Conservation (phyloP, 2,888 invertebrate genomes). For the Altica lythri region DNA sequence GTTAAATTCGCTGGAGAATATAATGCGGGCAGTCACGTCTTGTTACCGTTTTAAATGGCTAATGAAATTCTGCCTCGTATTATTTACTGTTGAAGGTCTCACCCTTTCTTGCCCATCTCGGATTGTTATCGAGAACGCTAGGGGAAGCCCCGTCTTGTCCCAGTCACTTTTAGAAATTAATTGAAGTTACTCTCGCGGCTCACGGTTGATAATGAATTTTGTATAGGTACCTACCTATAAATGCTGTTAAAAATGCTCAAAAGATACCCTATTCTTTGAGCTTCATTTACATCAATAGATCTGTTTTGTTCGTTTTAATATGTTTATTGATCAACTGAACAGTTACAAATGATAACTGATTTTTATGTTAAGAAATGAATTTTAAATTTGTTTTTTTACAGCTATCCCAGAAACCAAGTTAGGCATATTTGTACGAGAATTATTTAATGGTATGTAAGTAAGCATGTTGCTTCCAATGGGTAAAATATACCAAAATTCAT, state of each 20-base stretch:
- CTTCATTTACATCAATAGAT: background rate
- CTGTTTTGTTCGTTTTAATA: background rate
- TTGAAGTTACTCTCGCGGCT: background rate
- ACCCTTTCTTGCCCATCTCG: constrained; percentile 1
- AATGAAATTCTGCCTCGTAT: constrained; percentile 9
- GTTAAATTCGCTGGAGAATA: constrained; percentile 6
- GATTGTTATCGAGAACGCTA: background rate
- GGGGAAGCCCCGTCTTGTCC: background rate
- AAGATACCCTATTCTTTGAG: background rate
- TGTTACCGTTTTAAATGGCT: constrained; percentile 19
- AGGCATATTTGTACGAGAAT: constrained; percentile 10
- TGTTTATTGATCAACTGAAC: too few relatives aligned
- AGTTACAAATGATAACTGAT: too few relatives aligned
- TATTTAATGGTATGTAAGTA: constrained; percentile 14
- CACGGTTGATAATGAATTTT: too few relatives aligned
- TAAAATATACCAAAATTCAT: background rate
- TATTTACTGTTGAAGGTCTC: constrained; percentile 8
- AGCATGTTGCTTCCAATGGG: constrained; percentile 1
- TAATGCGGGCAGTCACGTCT: constrained; percentile 17
- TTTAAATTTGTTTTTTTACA: constrained; percentile 9
- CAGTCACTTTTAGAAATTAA: background rate
- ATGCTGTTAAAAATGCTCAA: too few relatives aligned
- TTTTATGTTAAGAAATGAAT: background rate
- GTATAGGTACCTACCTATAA: too few relatives aligned
- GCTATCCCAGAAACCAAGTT: constrained; percentile 14